Percentiles rank a stretch among this genome's conserved stretches.
Conservation (phyloP, 2,888 invertebrate species). For the Andrena minutula region DNA sequence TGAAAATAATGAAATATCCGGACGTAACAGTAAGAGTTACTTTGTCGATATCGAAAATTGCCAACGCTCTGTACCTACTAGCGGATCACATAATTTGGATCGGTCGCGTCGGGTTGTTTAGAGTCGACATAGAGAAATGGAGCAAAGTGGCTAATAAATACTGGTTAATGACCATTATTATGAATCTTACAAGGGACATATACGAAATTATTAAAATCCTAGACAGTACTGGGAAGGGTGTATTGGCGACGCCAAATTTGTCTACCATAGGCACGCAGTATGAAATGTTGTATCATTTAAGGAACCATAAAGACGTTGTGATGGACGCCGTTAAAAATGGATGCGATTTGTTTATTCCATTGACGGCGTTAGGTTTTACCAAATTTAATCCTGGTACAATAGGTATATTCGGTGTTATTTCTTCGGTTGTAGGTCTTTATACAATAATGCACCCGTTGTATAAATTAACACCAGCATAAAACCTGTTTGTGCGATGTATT, state of each 20-base stretch:
- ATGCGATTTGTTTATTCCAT: conserved; percentile 95
- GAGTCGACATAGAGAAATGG: conserved; percentile 92
- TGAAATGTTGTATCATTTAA: conserved; percentile 73
- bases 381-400: conserved; percentile 92
- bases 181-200: conserved; percentile 93
- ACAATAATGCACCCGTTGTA: conserved; percentile 91
- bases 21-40: conserved; percentile 90
- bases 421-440: conserved; percentile 92
- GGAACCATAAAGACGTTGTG: conserved; percentile 88
- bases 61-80: conserved; percentile 92
- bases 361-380: conserved; percentile 92
- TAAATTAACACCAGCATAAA: conserved; percentile 89
- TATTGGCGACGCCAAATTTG: conserved; percentile 33
- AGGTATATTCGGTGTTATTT: conserved; percentile 92
- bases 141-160: conserved; percentile 91
- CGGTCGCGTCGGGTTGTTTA: conserved; percentile 89
- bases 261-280: conserved; percentile 49
- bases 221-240: conserved; percentile 80
- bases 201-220: conserved; percentile 91
- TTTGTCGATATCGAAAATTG: conserved; percentile 92
- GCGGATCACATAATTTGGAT: conserved; percentile 96
- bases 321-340: conserved; percentile 94
- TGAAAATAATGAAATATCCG: conserved; percentile 90
- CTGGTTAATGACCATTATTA: conserved; percentile 93
- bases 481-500: not conserved